Evolutionary conservation across 2,113 vertebrate species (phyloP).

Genomic region (Illadopsis cleaveri): DNA sequence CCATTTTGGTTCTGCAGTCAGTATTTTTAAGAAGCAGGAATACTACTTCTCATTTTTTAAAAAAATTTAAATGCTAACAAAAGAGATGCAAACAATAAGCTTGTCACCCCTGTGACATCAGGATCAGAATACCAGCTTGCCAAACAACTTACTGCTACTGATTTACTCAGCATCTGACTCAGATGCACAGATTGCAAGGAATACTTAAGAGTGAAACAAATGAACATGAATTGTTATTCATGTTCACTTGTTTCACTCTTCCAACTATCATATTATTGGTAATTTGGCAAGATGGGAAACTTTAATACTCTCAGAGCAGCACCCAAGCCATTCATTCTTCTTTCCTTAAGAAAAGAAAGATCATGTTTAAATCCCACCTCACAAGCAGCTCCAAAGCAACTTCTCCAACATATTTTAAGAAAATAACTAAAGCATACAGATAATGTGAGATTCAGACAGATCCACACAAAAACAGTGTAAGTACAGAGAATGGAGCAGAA

Average conservation of each 20-base stretch:
- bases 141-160: background rate
- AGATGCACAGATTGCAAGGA: background rate
- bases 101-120: background rate
- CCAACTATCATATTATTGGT: background rate
- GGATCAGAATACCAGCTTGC: background rate
- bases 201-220: background rate
- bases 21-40: background rate
- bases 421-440: background rate
- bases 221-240: background rate
- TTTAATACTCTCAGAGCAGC: background rate
- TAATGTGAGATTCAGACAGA: background rate
- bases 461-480: rapidly evolving
- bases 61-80: background rate
- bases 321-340: background rate
- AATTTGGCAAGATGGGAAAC: background rate
- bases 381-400: background rate
- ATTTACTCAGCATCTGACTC: background rate
- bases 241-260: background rate
- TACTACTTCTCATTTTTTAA: background rate
- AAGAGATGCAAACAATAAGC: background rate
- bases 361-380: background rate
- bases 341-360: background rate
- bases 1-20: background rate
- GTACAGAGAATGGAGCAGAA: background rate
- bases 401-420: background rate